phyloP scores from a whole-genome alignment of 2,888 invertebrate species.

The Sarcophaga carnaria region DNA sequence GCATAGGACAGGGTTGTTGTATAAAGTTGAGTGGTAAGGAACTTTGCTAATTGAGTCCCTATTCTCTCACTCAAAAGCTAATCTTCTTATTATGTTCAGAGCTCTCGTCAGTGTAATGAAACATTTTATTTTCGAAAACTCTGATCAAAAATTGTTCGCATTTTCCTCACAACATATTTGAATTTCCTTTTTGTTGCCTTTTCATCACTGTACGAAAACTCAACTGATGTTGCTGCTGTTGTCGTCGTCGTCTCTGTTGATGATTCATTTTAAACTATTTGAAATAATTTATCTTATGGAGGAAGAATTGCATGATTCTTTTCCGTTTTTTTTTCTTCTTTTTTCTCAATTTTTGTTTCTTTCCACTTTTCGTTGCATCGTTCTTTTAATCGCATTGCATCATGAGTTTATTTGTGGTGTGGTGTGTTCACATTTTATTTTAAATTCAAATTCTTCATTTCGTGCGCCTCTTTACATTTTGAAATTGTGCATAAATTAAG shows the following conservation, averaged over 20 bases:
- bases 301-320: constrained; percentile 68
- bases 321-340: constrained; percentile 9
- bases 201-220: too few species aligned
- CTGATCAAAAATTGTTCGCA: too few species aligned
- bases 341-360: constrained; percentile 5
- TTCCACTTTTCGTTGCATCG: constrained; percentile 44
- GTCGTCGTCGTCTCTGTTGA: constrained; percentile 22
- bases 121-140: too few species aligned
- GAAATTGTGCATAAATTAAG: background rate
- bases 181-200: too few species aligned
- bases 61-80: too few species aligned
- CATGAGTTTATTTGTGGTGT: background rate
- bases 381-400: background rate
- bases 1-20: too few species aligned
- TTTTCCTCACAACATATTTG: too few species aligned
- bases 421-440: background rate
- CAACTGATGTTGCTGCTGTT: too few species aligned
- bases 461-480: background rate
- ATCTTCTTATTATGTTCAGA: too few species aligned
- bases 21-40: too few species aligned
- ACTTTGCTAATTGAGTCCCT: too few species aligned
- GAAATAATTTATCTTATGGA: constrained; percentile 70
- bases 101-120: too few species aligned
- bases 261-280: constrained; percentile 72
- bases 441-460: background rate